Evolutionary conservation across 23 tunicate species (phyloP), one percentile per base, ranked within the genome.

Genomic region (Aplidium turbinatum): DNA sequence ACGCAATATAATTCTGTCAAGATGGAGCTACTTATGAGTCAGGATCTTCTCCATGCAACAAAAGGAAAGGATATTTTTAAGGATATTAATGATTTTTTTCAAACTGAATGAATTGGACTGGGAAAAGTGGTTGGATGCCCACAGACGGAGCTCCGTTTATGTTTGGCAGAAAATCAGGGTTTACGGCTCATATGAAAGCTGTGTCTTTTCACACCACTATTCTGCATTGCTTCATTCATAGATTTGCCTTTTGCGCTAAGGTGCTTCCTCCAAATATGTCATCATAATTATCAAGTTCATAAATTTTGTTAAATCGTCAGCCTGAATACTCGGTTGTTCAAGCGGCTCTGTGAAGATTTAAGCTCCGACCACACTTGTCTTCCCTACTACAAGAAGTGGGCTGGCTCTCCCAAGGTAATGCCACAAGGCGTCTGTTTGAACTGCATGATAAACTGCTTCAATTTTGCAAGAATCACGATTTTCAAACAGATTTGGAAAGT

Each of bases 71-170:
- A 68, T 38, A 40, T 68, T 68, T 68, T 28, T 29, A 13, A 62
- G 6, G 39, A 18, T 54, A 24, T 28, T 5, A 19, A 74, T n/a
- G 3, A 51, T 48, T 72, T 63, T 75, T 60, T 75, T 75, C 48
- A 58, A 63, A 39, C 72, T 75, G 72, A 78, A 69, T 78, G 46
- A 78, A 78, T 65, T 78, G 84, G 84, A 78, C 46, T 78, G 84
- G 84, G 75, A 75, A 40, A 77, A 36, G 36, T n/a, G n/a, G n/a
- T n/a, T n/a, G n/a, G n/a, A n/a, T n/a, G n/a, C n/a, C n/a, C n/a
- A 38, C 55, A 38, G 74, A 68, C 23, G 74, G 74, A 26, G 74
- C 74, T 68, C 74, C 74, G 47, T 68, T 60, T 36, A 38, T 68
- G 74, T 60, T 68, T 19, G 55, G 74, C 7, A 60, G 31, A 36